Evolutionary conservation across 2,888 invertebrate genomes (phyloP).

Genomic region (Seladonia tumulorum): DNA sequence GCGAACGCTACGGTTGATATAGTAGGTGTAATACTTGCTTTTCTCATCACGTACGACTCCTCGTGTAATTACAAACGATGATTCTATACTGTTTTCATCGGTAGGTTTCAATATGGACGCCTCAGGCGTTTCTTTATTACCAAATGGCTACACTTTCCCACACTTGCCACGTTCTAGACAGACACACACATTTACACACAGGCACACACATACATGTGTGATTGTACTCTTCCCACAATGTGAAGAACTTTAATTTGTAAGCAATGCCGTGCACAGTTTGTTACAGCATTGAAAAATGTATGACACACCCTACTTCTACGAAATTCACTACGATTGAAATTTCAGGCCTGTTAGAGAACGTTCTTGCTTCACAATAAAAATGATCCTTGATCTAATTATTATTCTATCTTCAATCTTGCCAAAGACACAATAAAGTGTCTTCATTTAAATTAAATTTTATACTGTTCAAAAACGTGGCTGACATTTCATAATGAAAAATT

Average conservation of each 20-base stretch:
- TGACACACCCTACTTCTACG: conserved; percentile 15
- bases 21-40: not conserved
- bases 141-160: conserved; percentile 64
- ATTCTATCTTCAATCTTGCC: not conserved
- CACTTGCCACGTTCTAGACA: conserved; percentile 51
- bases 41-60: not conserved
- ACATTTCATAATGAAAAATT: not conserved
- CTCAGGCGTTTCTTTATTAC: conserved; percentile 55
- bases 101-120: conserved; percentile 47
- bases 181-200: not conserved
- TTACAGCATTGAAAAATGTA: conserved; percentile 41
- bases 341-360: not conserved
- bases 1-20: not conserved
- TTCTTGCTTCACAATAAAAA: not conserved
- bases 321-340: conserved; percentile 31
- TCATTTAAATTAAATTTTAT: too few species aligned
- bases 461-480: too few species aligned
- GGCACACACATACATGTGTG: not conserved
- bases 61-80: conserved; percentile 12
- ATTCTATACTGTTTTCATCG: conserved; percentile 15
- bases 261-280: conserved; percentile 28
- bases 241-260: conserved; percentile 44
- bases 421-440: not conserved
- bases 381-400: not conserved
- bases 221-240: conserved; percentile 21